Evolutionary conservation across 1,140 invertebrate genomes (phyloP).

Genomic region (Calosoma granatense): DNA sequence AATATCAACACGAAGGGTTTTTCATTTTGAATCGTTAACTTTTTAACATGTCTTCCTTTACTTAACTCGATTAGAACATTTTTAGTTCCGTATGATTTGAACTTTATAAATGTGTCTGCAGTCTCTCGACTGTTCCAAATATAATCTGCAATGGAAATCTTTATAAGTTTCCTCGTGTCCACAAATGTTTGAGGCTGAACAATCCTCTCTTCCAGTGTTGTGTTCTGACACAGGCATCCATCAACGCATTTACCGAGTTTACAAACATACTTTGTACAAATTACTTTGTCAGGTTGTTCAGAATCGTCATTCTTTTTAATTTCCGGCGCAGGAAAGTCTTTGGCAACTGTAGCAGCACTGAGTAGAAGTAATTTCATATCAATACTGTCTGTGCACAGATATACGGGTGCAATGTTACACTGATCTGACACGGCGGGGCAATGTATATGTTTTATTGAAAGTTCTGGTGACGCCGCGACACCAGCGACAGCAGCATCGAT

Average conservation of each 20-base stretch:
- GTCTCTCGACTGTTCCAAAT: not conserved
- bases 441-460: not conserved
- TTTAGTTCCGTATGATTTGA: not conserved
- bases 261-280: not conserved
- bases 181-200: not conserved
- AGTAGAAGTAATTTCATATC: slow-evolving; percentile 29
- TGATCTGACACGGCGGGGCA: slow-evolving; percentile 8
- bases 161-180: not conserved
- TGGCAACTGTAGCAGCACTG: slow-evolving; percentile 23
- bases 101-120: not conserved
- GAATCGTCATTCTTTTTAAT: not conserved
- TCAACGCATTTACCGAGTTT: not conserved
- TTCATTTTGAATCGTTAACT: slow-evolving; percentile 26
- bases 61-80: not conserved
- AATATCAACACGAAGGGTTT: slow-evolving; percentile 22
- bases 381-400: slow-evolving; percentile 32
- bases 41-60: slow-evolving; percentile 4
- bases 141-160: not conserved
- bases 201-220: not conserved
- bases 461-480: not conserved
- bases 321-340: slow-evolving; percentile 1
- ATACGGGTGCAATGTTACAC: slow-evolving; percentile 30
- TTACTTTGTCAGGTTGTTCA: not conserved
- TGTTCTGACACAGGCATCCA: not conserved
- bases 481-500: not conserved